phyloP scores from a whole-genome alignment of 92 coral and sea anemone species.

The Siderastrea radians region DNA sequence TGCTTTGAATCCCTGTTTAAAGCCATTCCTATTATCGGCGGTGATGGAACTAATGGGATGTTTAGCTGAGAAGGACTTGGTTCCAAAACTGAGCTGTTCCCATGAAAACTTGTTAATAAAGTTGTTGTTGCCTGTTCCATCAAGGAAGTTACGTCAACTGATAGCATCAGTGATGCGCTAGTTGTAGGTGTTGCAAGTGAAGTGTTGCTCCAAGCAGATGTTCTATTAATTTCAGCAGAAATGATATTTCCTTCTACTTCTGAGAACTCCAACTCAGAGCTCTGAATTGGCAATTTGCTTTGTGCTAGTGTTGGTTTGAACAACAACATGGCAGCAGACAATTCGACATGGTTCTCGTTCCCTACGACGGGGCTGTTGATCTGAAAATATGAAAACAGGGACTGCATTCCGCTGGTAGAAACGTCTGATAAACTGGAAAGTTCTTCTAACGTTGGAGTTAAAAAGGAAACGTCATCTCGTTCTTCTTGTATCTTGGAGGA shows the following conservation, averaged over 20 bases:
- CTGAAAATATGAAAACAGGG: background rate
- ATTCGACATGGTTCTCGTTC: background rate
- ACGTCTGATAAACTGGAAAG: background rate
- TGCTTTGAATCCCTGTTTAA: background rate
- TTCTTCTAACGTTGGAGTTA: background rate
- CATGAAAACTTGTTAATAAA: background rate
- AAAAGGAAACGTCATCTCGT: background rate
- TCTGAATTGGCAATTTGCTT: background rate
- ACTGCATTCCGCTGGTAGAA: background rate
- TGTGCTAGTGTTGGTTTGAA: background rate
- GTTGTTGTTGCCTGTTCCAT: background rate
- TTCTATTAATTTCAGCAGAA: background rate
- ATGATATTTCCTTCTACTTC: background rate
- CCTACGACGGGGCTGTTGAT: background rate
- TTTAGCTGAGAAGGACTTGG: background rate
- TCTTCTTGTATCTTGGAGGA: background rate
- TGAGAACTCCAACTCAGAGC: background rate
- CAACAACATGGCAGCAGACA: background rate
- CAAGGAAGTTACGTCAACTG: too few relatives aligned
- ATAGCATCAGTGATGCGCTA: background rate
- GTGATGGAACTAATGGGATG: background rate
- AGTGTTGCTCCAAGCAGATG: background rate
- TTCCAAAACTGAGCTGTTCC: background rate
- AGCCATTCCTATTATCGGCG: background rate
- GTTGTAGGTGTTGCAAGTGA: background rate